Percentiles rank a stretch among this genome's conserved stretches.
These are phyloP conservation scores for Chamaetylas fuelleborni DNA, from an alignment of 2,113 vertebrate genomes.

Conservation along the genomic window DNA sequence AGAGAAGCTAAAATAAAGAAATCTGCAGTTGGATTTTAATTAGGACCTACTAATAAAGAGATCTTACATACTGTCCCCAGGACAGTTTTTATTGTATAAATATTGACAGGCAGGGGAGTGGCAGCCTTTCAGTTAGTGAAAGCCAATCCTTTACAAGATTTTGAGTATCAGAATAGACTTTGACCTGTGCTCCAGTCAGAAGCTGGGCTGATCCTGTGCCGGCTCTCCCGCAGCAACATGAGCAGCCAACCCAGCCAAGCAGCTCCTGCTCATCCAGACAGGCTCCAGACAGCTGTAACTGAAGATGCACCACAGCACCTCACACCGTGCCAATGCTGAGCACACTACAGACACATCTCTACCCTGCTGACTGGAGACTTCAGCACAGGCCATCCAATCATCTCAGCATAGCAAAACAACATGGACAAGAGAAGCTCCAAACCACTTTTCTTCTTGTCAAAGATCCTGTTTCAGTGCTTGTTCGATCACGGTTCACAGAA, in stretches of 20 bases:
- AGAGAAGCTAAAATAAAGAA: neutral
- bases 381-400: neutral
- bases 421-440: neutral
- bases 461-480: neutral
- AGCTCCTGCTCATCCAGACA: neutral
- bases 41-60: neutral
- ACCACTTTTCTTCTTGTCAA: neutral
- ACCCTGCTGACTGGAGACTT: neutral
- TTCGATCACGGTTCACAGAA: neutral
- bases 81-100: slow-evolving; percentile 1
- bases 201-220: neutral
- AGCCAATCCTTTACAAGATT: neutral
- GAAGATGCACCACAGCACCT: neutral
- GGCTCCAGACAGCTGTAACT: neutral
- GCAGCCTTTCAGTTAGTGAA: neutral
- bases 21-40: neutral
- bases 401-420: neutral
- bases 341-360: neutral
- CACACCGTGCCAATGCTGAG: neutral
- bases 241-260: neutral
- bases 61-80: neutral
- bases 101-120: slow-evolving; percentile 36
- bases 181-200: neutral
- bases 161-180: slow-evolving; percentile 20
- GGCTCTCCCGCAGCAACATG: neutral